Base-by-base conservation (phyloP, 2,797 vertebrate genomes). In the Tangara arthus region DNA sequence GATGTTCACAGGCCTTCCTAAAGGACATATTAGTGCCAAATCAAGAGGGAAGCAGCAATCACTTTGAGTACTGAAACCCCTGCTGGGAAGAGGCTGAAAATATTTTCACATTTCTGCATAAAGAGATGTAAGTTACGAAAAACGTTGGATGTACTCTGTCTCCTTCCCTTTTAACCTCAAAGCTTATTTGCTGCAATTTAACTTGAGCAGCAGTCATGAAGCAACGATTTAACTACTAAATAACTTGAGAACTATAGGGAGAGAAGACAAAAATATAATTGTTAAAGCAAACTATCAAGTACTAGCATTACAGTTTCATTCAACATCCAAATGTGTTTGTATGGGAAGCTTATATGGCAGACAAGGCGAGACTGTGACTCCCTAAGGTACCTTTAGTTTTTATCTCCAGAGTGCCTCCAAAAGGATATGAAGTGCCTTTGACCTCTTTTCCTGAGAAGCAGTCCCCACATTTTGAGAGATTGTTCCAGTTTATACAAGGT, bases 241-340 rank as follows among this genome's bases (percentile, higher is more conserved):
- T 71, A 70, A 42, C 41, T 44, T 23, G 24, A 89, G 30, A 39
- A 68, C 11, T 59, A 17, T 4, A 41, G 32, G 6, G 7, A 83
- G 6, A 26, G 8, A 12, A 77, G 10, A 46, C 4, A 83, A 35
- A 83, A 75, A 15, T 21, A 7, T 34, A 47, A 32, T 3, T 37
- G 15, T 32, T 75, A 49, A 89, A 85, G 18, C 14, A 90, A 87
- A n/a, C 16, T 52, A 50, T 32, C 17, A 59, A 22, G 12, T 53
- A 15, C 28, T 78, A 82, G 69, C 16, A 52, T 0, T 66, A 12
- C 23, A 34, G 30, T 27, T 9, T 42, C 24, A 60, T 77, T 82
- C 24, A 84, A n/a, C 4, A 53, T 1, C 8, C 63, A 46, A 44
- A 49, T 1, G 0, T 17, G 7, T 52, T 75, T 42, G 2, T 16